These are phyloP conservation scores for Falco novaeseelandiae DNA, from an alignment of 2,797 vertebrate species.

Conservation along the genomic window DNA sequence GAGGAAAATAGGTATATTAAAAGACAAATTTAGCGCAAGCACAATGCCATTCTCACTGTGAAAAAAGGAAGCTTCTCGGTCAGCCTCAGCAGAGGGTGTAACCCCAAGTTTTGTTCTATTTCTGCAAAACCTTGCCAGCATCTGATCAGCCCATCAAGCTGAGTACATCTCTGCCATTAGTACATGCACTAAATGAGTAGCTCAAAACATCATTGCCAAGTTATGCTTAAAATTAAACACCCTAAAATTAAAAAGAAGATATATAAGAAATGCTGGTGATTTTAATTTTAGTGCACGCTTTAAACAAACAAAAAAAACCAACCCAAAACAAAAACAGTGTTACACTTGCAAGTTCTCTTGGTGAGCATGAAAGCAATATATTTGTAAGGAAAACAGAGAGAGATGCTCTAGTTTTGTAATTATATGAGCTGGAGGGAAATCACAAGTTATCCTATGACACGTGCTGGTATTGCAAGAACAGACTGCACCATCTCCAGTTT, in stretches of 20 bases:
- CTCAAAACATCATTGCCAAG: not conserved
- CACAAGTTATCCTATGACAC: not conserved
- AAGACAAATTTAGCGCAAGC: not conserved
- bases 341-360: not conserved
- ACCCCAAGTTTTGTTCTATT: not conserved
- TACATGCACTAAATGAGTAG: not conserved
- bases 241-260: not conserved
- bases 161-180: not conserved
- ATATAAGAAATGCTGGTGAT: not conserved
- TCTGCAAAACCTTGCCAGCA: not conserved
- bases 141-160: not conserved
- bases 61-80: not conserved
- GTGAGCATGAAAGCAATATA: not conserved
- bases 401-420: not conserved
- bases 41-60: not conserved
- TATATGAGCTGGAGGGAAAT: not conserved
- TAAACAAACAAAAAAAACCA: not conserved
- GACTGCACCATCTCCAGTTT: not conserved
- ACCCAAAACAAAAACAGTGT: not conserved
- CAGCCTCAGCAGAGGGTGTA: not conserved
- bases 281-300: not conserved
- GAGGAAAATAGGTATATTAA: not conserved
- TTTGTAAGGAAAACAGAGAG: not conserved
- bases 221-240: not conserved
- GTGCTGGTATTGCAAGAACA: not conserved